Base-by-base conservation (phyloP, 2,797 vertebrate species). In the Merluccius polli region DNA sequence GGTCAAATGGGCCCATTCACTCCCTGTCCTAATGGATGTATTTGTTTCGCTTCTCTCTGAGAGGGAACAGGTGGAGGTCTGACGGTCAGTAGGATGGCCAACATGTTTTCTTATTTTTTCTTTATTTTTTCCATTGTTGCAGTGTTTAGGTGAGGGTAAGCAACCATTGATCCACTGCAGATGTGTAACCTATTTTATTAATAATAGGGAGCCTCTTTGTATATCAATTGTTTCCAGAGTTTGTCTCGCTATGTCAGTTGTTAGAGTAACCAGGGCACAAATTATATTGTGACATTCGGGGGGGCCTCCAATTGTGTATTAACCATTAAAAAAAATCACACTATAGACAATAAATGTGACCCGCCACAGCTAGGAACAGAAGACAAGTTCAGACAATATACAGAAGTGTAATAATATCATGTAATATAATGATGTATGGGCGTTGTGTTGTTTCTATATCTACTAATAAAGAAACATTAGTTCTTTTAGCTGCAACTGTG, bases 1-100 rank as follows among this genome's bases (percentile, higher is more conserved):
- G 80, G 77, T 83, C 78, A 79, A 78, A 85, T 71, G 77, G 18
- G 76, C 29, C 59, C 29, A 38, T 70, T 79, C 75, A 82, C 59
- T 65, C n/a, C 59, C 59, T 27, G 18, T 24, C 52, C 52, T 59
- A 9, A 24, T 8, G 52, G 52, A 59, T 9, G 52, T n/a, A 21
- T 24, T 48, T 48, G 33, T 35, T 35, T 35, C 5, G 52, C 52
- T 18, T 24, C 52, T 44, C 41, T 59, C 52, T n/a, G 52, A 59
- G 21, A 48, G 44, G 3, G 16, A 48, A 21, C 52, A 24, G 52
- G 21, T 59, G 52, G 52, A 24, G 52, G 16, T 59, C 21, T 24
- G 52, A 59, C 52, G 21, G 16, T 59, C 52, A 59, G 52, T 8
- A 59, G 52, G 52, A 7, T 48, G 21, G 21, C 21, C 41, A 6